phyloP scores from a whole-genome alignment of 1,140 invertebrate species.

The Pseudomyrmex cubaensis region DNA sequence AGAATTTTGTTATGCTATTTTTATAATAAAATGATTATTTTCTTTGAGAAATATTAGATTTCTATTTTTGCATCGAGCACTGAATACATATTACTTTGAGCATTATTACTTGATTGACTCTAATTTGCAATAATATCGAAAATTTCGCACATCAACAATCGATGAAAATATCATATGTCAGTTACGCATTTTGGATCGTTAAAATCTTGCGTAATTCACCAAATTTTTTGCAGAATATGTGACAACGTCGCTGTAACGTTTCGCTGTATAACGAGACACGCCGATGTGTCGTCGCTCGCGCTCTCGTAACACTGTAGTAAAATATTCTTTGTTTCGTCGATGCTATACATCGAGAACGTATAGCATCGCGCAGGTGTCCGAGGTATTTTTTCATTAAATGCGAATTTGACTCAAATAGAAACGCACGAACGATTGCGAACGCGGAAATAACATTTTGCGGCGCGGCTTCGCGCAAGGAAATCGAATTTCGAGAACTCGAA shows the following conservation, averaged over 20 bases:
- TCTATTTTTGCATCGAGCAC: neutral
- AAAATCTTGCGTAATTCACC: conserved; percentile 33
- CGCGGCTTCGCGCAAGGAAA: conserved; percentile 47
- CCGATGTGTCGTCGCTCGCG: neutral
- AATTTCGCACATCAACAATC: neutral
- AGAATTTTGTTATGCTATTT: neutral
- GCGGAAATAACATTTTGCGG: conserved; percentile 53
- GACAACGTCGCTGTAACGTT: conserved; percentile 31
- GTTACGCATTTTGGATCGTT: conserved; percentile 6
- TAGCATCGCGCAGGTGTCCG: conserved; percentile 14
- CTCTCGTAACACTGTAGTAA: conserved; percentile 42
- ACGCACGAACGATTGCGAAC: conserved; percentile 27
- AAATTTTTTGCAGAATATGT: conserved; percentile 29
- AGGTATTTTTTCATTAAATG: conserved; percentile 58
- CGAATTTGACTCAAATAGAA: conserved; percentile 20
- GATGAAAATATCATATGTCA: conserved; percentile 15
- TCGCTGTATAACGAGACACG: too few relatives aligned
- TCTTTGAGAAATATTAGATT: neutral
- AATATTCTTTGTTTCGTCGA: conserved; percentile 46
- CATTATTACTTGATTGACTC: neutral
- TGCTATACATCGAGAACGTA: conserved; percentile 29
- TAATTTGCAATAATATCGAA: neutral
- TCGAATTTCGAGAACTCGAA: conserved; percentile 47
- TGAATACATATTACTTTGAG: neutral
- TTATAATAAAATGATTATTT: neutral